Conservation (phyloP, 2,888 invertebrate genomes). For the Tromatobia lineatoria region DNA sequence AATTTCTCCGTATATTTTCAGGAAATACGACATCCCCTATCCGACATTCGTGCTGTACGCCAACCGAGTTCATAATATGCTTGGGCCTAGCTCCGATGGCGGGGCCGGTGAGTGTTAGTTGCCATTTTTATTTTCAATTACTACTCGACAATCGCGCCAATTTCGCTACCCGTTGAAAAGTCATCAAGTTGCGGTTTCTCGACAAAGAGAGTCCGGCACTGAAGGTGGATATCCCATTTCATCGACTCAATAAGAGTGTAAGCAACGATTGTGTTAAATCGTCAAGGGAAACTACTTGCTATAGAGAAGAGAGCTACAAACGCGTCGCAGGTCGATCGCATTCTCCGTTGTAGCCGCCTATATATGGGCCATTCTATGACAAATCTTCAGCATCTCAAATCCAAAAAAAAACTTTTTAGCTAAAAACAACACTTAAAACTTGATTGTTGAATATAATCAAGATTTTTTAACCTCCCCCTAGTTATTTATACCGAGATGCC, state of each 20-base stretch:
- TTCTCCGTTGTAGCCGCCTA: background rate
- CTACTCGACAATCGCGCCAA: slow-evolving; percentile 37
- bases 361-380: background rate
- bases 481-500: too few species aligned
- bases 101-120: slow-evolving; percentile 91
- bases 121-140: slow-evolving; percentile 63
- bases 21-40: slow-evolving; percentile 97
- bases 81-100: slow-evolving; percentile 96
- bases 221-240: slow-evolving; percentile 26
- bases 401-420: too few species aligned
- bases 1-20: slow-evolving; percentile 77
- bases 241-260: background rate
- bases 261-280: background rate
- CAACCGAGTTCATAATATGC: slow-evolving; percentile 97
- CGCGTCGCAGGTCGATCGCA: background rate
- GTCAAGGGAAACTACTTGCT: background rate
- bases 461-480: too few species aligned
- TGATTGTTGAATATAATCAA: too few species aligned
- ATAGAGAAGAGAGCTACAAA: background rate
- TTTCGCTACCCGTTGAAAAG: slow-evolving; percentile 38
- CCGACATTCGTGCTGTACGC: slow-evolving; percentile 97
- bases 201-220: background rate
- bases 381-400: too few species aligned
- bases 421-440: too few species aligned
- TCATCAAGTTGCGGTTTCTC: slow-evolving; percentile 10